phyloP scores from a whole-genome alignment of 2,797 vertebrate genomes.

The Philypnodon macrostomus region DNA sequence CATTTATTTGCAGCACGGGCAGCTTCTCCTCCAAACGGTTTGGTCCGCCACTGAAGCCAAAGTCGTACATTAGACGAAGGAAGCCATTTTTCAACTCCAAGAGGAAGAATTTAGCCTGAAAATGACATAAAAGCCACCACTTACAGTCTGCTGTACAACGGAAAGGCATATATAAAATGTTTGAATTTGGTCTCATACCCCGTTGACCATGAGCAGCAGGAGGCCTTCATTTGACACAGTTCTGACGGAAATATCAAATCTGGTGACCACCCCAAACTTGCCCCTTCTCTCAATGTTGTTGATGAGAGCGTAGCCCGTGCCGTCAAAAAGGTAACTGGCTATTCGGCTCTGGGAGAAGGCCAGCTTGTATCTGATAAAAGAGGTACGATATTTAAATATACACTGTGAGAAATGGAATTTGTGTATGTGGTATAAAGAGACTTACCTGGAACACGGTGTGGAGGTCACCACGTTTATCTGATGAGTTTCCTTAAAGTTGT shows the following conservation, averaged over 20 bases:
- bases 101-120: constrained; percentile 89
- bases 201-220: constrained; percentile 91
- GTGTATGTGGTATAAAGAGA: background rate
- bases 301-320: constrained; percentile 89
- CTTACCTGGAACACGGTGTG: constrained; percentile 88
- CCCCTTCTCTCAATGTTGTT: constrained; percentile 88
- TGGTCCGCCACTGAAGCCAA: constrained; percentile 86
- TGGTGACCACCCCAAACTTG: constrained; percentile 88
- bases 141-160: background rate
- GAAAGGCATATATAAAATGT: background rate
- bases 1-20: constrained; percentile 89
- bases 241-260: constrained; percentile 93
- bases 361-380: constrained; percentile 84
- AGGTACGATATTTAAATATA: background rate
- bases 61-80: constrained; percentile 90
- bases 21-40: constrained; percentile 82
- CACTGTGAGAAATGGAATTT: background rate
- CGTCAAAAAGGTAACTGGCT: constrained; percentile 94
- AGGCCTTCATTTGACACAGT: constrained; percentile 87
- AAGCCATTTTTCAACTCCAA: constrained; percentile 89
- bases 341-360: constrained; percentile 93
- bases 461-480: constrained; percentile 80
- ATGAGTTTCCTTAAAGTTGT: constrained; percentile 88
- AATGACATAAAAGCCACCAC: constrained; percentile 26
- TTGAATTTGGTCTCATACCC: constrained; percentile 61